Evolutionary conservation across 2,797 vertebrate genomes (phyloP), one percentile per base, ranked within the genome.

Genomic region (Brachyrhaphis roseni): DNA sequence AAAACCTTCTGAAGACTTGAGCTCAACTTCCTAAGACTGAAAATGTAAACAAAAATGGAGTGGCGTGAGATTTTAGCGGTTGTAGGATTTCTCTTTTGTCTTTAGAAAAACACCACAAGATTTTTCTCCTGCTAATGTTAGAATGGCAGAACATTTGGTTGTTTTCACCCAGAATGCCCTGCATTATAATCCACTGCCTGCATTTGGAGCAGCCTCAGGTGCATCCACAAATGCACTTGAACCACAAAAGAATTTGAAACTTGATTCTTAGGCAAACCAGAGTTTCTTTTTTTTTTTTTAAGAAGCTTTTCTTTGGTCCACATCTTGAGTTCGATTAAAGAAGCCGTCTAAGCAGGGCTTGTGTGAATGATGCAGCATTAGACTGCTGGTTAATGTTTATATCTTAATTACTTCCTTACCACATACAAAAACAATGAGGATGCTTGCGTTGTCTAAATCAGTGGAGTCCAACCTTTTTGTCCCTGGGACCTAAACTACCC

Each of bases 321-420:
- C 47, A 49, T 49, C 47, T 16, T n/a, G 47, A 49, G 16, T 51
- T 51, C 1, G 18, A 51, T 51, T 47, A 47, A 47, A 47, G 15
- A 51, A 51, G 49, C 5, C 0, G 18, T 20, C 49, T 20, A 51
- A 51, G 10, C 49, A 51, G 49, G 49, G 49, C 18, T 51, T 1
- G 11, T 51, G 18, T 51, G 49, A 51, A 51, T 51, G 18, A 7
- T 51, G 49, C 49, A 23, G 16, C 49, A 34, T 11, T 51, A n/a
- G 39, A 41, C 3, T 0, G 49, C 18, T 51, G 49, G 4, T 20
- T 16, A 1, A 47, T 51, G 18, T 57, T 77, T 34, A 8, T 31
- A 59, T 34, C 59, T 74, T 10, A 26, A 28, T 51, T 55, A 74
- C 34, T 77, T 78, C 20, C 31, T 70, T 34, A n/a, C 28, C 36